phyloP scores from a whole-genome alignment of 2,113 vertebrate genomes.

The Megaceryle maxima region DNA sequence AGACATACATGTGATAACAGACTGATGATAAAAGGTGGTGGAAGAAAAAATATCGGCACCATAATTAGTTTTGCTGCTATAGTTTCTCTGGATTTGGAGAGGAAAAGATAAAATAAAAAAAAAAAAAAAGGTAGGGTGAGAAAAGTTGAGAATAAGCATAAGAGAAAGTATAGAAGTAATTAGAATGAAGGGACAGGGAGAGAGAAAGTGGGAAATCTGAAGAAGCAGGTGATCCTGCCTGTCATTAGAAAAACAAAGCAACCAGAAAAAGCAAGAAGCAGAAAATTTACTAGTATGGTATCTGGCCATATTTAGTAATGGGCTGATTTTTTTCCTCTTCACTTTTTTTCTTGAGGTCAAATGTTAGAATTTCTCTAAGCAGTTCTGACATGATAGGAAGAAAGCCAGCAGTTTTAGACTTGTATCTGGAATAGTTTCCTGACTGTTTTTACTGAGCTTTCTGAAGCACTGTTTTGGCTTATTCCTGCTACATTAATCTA shows the following conservation, averaged over 20 bases:
- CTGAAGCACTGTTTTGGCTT: background rate
- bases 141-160: background rate
- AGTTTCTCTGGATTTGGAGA: background rate
- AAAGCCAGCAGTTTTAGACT: background rate
- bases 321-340: accelerated
- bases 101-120: background rate
- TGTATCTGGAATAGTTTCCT: background rate
- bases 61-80: background rate
- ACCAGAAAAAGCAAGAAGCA: background rate
- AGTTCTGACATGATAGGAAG: background rate
- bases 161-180: background rate
- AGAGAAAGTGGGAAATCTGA: background rate
- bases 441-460: background rate
- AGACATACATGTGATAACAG: background rate
- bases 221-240: background rate
- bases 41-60: background rate
- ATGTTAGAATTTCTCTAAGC: background rate
- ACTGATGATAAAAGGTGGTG: background rate
- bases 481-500: background rate
- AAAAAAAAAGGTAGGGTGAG: background rate
- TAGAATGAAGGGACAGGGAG: background rate
- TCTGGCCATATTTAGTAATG: background rate
- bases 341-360: background rate
- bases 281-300: background rate
- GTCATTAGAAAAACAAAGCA: background rate